These are phyloP conservation scores for Patiria miniata DNA, from an alignment of 35 echinoderm and acorn worm species.

Conservation along the genomic window DNA sequence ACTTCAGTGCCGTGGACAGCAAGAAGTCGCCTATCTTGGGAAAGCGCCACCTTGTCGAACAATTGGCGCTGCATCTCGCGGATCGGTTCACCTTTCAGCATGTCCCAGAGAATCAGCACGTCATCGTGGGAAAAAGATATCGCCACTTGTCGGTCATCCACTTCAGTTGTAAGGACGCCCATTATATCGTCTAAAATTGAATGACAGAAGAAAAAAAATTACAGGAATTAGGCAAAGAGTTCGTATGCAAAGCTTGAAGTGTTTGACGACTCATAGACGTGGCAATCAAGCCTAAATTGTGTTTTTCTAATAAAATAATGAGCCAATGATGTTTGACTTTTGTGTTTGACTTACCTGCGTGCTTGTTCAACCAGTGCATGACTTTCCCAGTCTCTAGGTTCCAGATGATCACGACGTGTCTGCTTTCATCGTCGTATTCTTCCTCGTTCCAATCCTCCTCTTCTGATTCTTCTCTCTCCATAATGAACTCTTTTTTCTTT, in stretches of 20 bases:
- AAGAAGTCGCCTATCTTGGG: conserved; percentile 12
- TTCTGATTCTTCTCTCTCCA: no score
- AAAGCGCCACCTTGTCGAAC: background rate
- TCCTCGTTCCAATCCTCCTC: conserved; percentile 21
- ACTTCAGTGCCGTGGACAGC: conserved; percentile 13
- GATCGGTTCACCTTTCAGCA: conserved; percentile 28
- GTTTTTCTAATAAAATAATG: background rate
- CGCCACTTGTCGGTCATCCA: conserved; percentile 32
- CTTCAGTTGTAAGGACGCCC: conserved; percentile 4
- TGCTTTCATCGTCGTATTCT: background rate
- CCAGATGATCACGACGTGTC: conserved; percentile 20
- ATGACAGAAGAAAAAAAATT: background rate
- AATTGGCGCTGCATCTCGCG: background rate
- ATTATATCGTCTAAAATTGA: conserved; percentile 11
- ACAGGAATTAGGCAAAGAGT: background rate
- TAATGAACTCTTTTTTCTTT: conserved; percentile 6
- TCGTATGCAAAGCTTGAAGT: background rate
- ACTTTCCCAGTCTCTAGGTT: conserved; percentile 14
- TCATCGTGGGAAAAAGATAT: conserved; percentile 26
- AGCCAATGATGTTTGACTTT: background rate
- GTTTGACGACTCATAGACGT: background rate
- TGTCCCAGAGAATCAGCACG: conserved; percentile 21
- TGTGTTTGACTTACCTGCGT: background rate
- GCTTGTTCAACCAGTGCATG: conserved; percentile 34
- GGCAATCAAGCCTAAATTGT: background rate